A percentile compares a stretch with the other conserved stretches of the same genome.
These are phyloP conservation scores for Sturnira hondurensis DNA, from an alignment of 2,113 vertebrate species.

Conservation along the genomic window DNA sequence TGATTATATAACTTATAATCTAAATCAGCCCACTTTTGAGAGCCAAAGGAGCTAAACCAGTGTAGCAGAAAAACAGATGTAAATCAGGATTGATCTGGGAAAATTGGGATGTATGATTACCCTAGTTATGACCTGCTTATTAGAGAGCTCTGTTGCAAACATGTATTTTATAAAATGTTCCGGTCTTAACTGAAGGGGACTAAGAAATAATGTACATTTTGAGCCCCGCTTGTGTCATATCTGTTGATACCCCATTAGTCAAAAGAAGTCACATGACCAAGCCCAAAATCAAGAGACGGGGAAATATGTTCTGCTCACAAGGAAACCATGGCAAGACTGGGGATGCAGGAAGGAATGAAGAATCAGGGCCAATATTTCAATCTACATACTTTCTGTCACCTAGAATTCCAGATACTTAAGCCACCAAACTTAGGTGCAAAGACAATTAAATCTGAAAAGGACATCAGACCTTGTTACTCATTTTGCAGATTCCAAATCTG, in stretches of 20 bases:
- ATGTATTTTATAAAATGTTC: constrained; percentile 12
- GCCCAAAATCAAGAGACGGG: not conserved
- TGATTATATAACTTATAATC: not conserved
- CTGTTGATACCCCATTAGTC: not conserved
- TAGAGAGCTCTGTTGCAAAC: not conserved
- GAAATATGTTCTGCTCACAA: not conserved
- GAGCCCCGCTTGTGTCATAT: not conserved
- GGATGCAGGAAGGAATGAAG: not conserved
- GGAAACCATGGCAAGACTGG: not conserved
- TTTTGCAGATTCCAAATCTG: not conserved
- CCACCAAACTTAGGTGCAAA: not conserved
- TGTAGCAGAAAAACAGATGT: not conserved
- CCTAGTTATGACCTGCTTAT: not conserved
- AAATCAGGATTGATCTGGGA: not conserved
- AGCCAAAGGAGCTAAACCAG: not conserved
- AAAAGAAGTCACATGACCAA: not conserved
- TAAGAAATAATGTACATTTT: not conserved
- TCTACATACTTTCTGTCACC: not conserved
- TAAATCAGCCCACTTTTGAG: not conserved
- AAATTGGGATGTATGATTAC: not conserved
- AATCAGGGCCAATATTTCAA: not conserved
- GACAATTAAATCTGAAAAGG: not conserved
- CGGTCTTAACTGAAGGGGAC: not conserved
- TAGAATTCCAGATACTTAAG: constrained; percentile 1
- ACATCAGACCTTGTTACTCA: not conserved